Evolutionary conservation across 2,113 vertebrate species (phyloP), one percentile per base, ranked within the genome.

Genomic region (Caretta caretta): DNA sequence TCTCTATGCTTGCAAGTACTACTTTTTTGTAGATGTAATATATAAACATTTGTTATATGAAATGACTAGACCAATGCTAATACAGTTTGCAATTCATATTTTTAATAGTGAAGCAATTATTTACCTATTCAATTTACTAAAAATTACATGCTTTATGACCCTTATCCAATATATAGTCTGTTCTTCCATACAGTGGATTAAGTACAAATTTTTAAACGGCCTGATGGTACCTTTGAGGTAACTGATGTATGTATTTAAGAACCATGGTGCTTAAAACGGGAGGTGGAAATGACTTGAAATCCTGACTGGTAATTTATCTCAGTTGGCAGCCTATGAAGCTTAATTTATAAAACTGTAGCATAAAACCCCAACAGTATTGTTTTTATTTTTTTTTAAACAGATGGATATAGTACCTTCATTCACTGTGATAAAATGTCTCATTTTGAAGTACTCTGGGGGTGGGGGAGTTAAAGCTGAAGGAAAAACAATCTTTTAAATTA

Each of bases 101-200:
- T 86, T 65, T 19, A 62, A 10, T 31, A 90, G 10, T 82, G 25
- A 24, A 49, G 42, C 49, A 57, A 46, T 80, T 75, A 20, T 27
- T 19, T 54, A 80, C 79, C 0, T 0, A 87, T 95, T 5, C 83
- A 57, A 49, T 72, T 90, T 82, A 42, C 11, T 0, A 17, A 46
- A 95, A 84, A 24, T 50, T 84, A 38, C 2, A 0, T 59, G n/a
- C 16, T 13, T 65, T 80, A 10, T n/a, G 31, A 83, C 29, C 89
- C 86, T 56, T 93, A 78, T 84, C 49, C 42, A 25, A 46, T 13
- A 76, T 38, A 72, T 78, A 86, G 35, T n/a, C 3, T 19, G 19
- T 59, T 91, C 57, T 79, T 86, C 81, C 2, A 3, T 86, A 5
- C 2, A 49, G 14, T 86, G 10, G 1, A 31, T 88, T 89, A 51